These are phyloP conservation scores for Parotocinclus haroldoi DNA, from an alignment of 2,797 vertebrate species.

Conservation along the genomic window DNA sequence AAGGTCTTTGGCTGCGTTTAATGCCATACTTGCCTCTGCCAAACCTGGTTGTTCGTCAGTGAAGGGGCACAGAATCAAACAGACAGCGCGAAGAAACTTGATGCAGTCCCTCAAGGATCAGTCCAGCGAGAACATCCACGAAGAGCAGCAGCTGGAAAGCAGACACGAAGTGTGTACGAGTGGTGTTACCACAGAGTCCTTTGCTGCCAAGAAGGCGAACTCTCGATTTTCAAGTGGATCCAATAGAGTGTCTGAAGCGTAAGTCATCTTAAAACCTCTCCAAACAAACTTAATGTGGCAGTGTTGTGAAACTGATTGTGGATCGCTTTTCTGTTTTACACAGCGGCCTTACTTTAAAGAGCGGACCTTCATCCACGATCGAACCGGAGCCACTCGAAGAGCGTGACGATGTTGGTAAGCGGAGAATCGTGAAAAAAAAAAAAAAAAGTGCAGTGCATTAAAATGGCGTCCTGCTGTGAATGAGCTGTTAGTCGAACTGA, in stretches of 20 bases:
- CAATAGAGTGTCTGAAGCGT: slow-evolving; percentile 45
- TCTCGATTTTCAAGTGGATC: slow-evolving; percentile 16
- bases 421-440: background rate
- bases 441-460: too few species aligned
- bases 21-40: slow-evolving; percentile 49
- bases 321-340: background rate
- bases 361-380: slow-evolving; percentile 68
- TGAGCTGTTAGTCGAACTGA: too few species aligned
- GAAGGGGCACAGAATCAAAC: slow-evolving; percentile 1
- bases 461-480: too few species aligned
- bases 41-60: background rate
- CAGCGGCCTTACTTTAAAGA: slow-evolving; percentile 45
- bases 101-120: slow-evolving; percentile 43
- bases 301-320: background rate
- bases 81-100: slow-evolving; percentile 25
- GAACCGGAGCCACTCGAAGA: slow-evolving; percentile 49
- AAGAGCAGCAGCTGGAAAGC: slow-evolving; percentile 12
- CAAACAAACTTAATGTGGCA: background rate
- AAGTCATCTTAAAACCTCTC: slow-evolving; percentile 22
- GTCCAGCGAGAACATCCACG: slow-evolving; percentile 21
- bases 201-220: background rate
- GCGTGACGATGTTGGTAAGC: slow-evolving; percentile 55
- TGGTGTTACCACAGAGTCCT: slow-evolving; percentile 21
- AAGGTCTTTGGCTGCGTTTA: slow-evolving; percentile 49
- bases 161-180: slow-evolving; percentile 7